Evolutionary conservation across 2,797 vertebrate species (phyloP).

Genomic region (Danio aesculapii): DNA sequence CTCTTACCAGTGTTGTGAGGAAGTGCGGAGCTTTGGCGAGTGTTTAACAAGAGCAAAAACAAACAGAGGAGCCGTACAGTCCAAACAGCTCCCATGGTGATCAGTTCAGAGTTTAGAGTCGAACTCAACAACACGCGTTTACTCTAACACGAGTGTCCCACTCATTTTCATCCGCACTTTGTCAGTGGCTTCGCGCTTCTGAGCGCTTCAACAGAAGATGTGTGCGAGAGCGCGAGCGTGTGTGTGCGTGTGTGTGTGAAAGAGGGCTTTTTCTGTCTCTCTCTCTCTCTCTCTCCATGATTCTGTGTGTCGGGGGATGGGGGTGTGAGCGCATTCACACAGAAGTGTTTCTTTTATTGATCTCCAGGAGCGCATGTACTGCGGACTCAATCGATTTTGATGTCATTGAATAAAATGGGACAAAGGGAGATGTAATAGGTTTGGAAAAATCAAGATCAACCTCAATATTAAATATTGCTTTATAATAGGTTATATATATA

Average conservation of each 20-base stretch:
- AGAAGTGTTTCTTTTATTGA: slow-evolving; percentile 52
- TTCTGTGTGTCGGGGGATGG: slow-evolving; percentile 34
- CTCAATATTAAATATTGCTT: neutral
- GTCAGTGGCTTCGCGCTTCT: slow-evolving; percentile 77
- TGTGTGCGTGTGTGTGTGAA: slow-evolving; percentile 60
- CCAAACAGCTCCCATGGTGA: slow-evolving; percentile 84
- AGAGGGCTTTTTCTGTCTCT: slow-evolving; percentile 36
- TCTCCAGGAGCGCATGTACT: slow-evolving; percentile 11
- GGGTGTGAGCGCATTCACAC: slow-evolving; percentile 28
- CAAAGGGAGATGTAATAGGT: neutral
- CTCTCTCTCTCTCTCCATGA: slow-evolving; percentile 39
- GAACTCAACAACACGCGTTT: slow-evolving; percentile 79
- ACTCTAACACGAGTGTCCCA: slow-evolving; percentile 74
- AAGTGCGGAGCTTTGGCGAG: slow-evolving; percentile 78
- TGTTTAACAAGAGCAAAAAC: slow-evolving; percentile 86
- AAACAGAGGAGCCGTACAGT: slow-evolving; percentile 80
- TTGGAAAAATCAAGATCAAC: neutral
- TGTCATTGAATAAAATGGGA: slow-evolving; percentile 16
- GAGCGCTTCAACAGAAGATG: slow-evolving; percentile 76
- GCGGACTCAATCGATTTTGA: slow-evolving; percentile 30
- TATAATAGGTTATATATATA: neutral
- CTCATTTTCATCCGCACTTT: slow-evolving; percentile 83
- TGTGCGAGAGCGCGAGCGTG: slow-evolving; percentile 66
- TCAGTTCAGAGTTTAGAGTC: slow-evolving; percentile 77
- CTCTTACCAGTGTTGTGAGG: slow-evolving; percentile 81